Evolutionary conservation across 2,888 invertebrate genomes (phyloP), one percentile per base, ranked within the genome.

Genomic region (Axea sp.): DNA sequence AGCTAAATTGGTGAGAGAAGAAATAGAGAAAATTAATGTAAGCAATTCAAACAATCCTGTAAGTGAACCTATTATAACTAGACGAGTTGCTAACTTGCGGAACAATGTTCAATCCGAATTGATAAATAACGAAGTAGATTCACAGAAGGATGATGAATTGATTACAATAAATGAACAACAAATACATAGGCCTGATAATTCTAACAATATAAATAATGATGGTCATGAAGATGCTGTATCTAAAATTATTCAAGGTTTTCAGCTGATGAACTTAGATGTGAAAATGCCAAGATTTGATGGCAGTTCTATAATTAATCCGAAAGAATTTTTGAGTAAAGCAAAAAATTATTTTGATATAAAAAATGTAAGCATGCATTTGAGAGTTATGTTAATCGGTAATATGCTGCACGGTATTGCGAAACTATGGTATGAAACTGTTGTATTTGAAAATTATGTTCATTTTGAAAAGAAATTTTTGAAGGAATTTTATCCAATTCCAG

Each of bases 311-410:
- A 45, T 30, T 6, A 59, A 59, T 22, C 59, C 33, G 1, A 59
- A 35, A 30, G 59, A 59, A 59, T 59, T 59, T 45, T 35, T 59
- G 8, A 9, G 15, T 15, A 59, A 59, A 45, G 1, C 45, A 2
- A 45, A 31, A n/a, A 45, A 35, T 2, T 59, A 45, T 35, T 59
- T 3, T 33, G 3, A 19, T 1, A 8, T 14, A 6, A 59, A 59
- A 43, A 43, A 43, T 19, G 43, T 57, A 9, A 22, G 43, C 8
- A 9, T 15, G 7, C 1, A 15, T 2, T 43, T 43, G 0, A 17
- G 33, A 22, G 12, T 53, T 2, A 12, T 7, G 37, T 8, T 53
- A 8, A 39, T 37, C 1, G 37, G 53, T 9, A 39, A 5, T 5
- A 28, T 17, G 28, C 28, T 39, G 7, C 9, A 26, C 9, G 53